These are phyloP conservation scores for Drosophila obscura DNA, from an alignment of 1,140 invertebrate genomes.

Conservation along the genomic window DNA sequence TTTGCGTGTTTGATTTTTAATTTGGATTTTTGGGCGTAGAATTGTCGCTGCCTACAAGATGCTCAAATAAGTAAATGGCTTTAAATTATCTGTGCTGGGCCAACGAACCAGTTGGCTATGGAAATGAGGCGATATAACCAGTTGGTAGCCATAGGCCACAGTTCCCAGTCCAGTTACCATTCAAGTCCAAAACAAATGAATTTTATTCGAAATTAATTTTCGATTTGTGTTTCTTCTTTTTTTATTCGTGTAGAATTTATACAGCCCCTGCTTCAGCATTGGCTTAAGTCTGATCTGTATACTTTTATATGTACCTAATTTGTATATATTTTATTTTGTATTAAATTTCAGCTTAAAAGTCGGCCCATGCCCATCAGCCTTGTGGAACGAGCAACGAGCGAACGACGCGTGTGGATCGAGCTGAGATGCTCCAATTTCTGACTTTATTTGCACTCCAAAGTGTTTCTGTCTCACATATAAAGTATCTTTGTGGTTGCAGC, in stretches of 20 bases:
- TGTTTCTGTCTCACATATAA: neutral
- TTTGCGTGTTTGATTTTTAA: slow-evolving; percentile 75
- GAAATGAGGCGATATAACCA: slow-evolving; percentile 65
- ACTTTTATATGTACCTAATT: slow-evolving; percentile 36
- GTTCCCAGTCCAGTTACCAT: slow-evolving; percentile 14
- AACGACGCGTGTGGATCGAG: slow-evolving; percentile 63
- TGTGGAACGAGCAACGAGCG: slow-evolving; percentile 33
- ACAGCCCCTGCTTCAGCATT: slow-evolving; percentile 8
- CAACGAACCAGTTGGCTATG: slow-evolving; percentile 65
- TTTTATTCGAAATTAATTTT: slow-evolving; percentile 73
- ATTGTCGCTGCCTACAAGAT: slow-evolving; percentile 48
- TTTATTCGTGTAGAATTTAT: slow-evolving; percentile 66
- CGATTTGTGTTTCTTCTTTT: slow-evolving; percentile 31
- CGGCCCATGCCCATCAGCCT: slow-evolving; percentile 57
- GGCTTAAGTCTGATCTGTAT: slow-evolving; percentile 50
- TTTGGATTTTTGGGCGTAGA: slow-evolving; percentile 51
- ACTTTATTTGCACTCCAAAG: slow-evolving; percentile 58
- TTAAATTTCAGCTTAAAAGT: slow-evolving; percentile 52
- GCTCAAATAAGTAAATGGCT: slow-evolving; percentile 45
- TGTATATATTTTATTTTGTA: slow-evolving; percentile 57
- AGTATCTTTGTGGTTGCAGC: slow-evolving; percentile 18
- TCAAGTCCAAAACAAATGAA: slow-evolving; percentile 32
- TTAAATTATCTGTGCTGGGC: slow-evolving; percentile 47
- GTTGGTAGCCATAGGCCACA: slow-evolving; percentile 29
- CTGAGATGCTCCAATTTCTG: slow-evolving; percentile 65